These are phyloP conservation scores for Gnathonemus echidnorhynchus DNA, from an alignment of 2,113 vertebrate genomes.

Conservation along the genomic window DNA sequence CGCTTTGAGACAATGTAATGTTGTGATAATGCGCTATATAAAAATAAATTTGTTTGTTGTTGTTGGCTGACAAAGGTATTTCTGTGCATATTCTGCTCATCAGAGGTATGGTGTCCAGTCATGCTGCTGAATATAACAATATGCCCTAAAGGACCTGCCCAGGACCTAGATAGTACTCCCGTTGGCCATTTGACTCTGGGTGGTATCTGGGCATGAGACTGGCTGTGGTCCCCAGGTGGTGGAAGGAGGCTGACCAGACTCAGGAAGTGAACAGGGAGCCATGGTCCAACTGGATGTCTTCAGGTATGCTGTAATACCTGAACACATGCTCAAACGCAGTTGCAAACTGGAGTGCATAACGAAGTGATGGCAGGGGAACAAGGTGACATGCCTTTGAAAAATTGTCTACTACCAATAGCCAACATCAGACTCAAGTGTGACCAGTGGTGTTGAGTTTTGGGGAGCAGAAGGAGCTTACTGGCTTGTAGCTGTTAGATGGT, in stretches of 20 bases:
- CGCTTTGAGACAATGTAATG: no score
- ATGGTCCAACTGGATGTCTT: neutral
- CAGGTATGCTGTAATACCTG: neutral
- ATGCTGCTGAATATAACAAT: neutral
- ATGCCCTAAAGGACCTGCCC: neutral
- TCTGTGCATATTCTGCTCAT: neutral
- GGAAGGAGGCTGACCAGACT: neutral
- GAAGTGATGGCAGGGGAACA: neutral
- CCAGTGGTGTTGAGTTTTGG: neutral
- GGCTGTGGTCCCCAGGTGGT: neutral
- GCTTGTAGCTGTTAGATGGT: neutral
- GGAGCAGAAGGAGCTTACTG: neutral
- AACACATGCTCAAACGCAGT: neutral
- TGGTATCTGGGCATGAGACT: no score
- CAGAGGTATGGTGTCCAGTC: neutral
- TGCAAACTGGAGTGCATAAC: neutral
- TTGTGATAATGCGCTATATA: no score
- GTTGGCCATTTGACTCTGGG: neutral
- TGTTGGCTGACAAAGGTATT: neutral
- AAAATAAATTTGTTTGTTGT: no score
- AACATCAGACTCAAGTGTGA: neutral
- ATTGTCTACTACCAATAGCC: neutral
- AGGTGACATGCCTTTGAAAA: neutral
- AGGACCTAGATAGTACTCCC: neutral
- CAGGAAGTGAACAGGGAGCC: neutral